A percentile compares a stretch with the other conserved stretches of the same genome.
phyloP scores from a whole-genome alignment of 37 sponge, comb jelly and placozoan species.

The Hexactinellida sp. region DNA sequence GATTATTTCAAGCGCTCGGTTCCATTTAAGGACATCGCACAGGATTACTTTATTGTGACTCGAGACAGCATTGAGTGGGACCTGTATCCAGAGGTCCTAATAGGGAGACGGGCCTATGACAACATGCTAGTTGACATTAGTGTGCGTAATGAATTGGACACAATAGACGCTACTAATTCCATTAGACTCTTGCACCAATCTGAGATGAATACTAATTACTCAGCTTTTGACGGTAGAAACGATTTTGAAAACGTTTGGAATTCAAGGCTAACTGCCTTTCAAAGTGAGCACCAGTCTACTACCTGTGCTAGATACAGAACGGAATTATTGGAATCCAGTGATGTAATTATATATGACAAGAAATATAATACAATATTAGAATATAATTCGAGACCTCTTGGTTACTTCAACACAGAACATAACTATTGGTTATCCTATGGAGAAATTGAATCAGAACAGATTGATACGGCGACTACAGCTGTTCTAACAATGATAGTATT shows the following conservation, averaged over 20 bases:
- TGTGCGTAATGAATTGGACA: neutral
- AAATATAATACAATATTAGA: neutral
- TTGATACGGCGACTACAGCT: neutral
- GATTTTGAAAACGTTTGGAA: neutral
- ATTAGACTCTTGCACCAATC: neutral
- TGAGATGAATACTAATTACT: slow-evolving; percentile 6
- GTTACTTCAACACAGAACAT: neutral
- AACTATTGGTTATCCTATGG: neutral
- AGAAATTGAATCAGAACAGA: neutral
- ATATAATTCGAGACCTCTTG: neutral
- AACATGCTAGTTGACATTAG: neutral
- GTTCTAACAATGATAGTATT: neutral
- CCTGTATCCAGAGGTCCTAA: neutral
- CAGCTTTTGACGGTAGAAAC: neutral
- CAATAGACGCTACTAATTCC: neutral
- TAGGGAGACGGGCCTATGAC: neutral
- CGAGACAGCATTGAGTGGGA: neutral
- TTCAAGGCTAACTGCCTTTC: neutral
- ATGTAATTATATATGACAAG: neutral
- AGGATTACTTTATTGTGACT: neutral
- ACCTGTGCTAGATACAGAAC: neutral
- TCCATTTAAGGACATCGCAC: neutral
- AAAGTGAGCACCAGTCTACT: neutral
- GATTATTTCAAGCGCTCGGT: neutral
- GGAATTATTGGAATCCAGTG: neutral